A percentile compares a stretch with the other conserved stretches of the same genome.
These are phyloP conservation scores for Candoia aspera DNA, from an alignment of 2,113 vertebrate genomes.

Conservation along the genomic window DNA sequence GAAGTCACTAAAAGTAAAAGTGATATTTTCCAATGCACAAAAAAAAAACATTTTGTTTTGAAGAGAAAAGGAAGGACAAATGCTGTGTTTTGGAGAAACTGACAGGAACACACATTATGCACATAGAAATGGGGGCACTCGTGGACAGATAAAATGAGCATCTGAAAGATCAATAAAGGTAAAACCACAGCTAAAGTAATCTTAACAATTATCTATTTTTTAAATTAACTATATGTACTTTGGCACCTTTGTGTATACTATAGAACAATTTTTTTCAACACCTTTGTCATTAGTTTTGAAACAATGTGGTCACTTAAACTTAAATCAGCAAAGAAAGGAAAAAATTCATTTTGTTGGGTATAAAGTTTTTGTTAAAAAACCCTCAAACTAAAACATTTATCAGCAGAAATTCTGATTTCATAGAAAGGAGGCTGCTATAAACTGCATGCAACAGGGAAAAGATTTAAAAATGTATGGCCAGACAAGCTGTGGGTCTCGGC, in stretches of 20 bases:
- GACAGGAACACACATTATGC: conserved; percentile 17
- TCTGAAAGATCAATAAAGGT: conserved; percentile 54
- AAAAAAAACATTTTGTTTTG: conserved; percentile 18
- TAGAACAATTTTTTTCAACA: conserved; percentile 71
- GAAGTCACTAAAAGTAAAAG: conserved; percentile 59
- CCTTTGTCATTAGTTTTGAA: conserved; percentile 67
- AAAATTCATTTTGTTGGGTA: conserved; percentile 62
- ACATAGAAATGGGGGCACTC: not conserved
- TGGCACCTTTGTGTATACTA: conserved; percentile 71
- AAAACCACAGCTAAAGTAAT: conserved; percentile 64
- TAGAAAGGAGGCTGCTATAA: conserved; percentile 73
- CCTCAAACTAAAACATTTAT: conserved; percentile 69
- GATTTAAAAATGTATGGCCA: conserved; percentile 64
- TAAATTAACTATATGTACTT: conserved; percentile 66
- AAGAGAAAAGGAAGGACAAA: conserved; percentile 64
- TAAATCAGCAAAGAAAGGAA: conserved; percentile 66
- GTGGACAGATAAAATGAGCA: conserved; percentile 29
- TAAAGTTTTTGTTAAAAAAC: conserved; percentile 56
- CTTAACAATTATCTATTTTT: conserved; percentile 50
- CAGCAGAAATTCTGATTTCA: conserved; percentile 71
- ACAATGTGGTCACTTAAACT: conserved; percentile 63
- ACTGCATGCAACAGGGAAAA: conserved; percentile 64
- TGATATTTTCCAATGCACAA: conserved; percentile 60
- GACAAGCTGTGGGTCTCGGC: conserved; percentile 59
- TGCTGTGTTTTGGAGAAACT: conserved; percentile 59